phyloP scores from a whole-genome alignment of 2,888 invertebrate species.

The Magallana nippona region DNA sequence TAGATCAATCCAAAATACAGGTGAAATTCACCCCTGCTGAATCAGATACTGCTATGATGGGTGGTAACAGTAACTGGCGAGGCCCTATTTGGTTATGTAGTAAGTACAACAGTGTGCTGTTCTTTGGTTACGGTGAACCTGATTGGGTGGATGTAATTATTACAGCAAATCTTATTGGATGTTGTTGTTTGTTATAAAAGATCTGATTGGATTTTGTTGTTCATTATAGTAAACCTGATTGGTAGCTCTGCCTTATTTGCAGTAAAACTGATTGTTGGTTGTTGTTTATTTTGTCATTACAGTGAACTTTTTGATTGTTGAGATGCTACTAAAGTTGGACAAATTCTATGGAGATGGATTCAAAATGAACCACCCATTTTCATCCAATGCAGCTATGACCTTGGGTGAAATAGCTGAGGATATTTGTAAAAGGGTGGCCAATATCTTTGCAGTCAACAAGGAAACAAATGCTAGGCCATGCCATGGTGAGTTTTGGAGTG shows the following conservation, averaged over 20 bases:
- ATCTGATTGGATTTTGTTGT: background rate
- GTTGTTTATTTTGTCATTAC: slow-evolving; percentile 40
- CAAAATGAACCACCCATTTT: slow-evolving; percentile 63
- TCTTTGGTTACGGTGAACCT: background rate
- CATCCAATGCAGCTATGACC: slow-evolving; percentile 54
- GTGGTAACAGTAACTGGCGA: slow-evolving; percentile 80
- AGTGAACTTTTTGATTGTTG: slow-evolving; percentile 77
- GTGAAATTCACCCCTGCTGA: slow-evolving; percentile 69
- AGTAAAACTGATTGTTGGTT: background rate
- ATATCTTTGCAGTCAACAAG: slow-evolving; percentile 70
- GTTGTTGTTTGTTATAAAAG: no score
- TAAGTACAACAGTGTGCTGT: slow-evolving; percentile 46
- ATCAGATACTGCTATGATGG: slow-evolving; percentile 74
- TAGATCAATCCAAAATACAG: slow-evolving; percentile 4
- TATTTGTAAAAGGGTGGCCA: slow-evolving; percentile 55
- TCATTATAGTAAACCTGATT: no score
- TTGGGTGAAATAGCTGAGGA: slow-evolving; percentile 59
- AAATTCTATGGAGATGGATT: slow-evolving; percentile 56
- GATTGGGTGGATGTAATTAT: no score
- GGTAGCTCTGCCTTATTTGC: background rate
- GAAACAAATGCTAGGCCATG: slow-evolving; percentile 68
- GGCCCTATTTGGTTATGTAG: slow-evolving; percentile 78
- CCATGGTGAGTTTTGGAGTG: slow-evolving; percentile 65
- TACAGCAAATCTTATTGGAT: no score
- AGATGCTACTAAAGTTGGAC: slow-evolving; percentile 69